Percentiles rank a stretch among this genome's conserved stretches.
These are phyloP conservation scores for Amazona finschi DNA, from an alignment of 2,797 vertebrate genomes.

Conservation along the genomic window DNA sequence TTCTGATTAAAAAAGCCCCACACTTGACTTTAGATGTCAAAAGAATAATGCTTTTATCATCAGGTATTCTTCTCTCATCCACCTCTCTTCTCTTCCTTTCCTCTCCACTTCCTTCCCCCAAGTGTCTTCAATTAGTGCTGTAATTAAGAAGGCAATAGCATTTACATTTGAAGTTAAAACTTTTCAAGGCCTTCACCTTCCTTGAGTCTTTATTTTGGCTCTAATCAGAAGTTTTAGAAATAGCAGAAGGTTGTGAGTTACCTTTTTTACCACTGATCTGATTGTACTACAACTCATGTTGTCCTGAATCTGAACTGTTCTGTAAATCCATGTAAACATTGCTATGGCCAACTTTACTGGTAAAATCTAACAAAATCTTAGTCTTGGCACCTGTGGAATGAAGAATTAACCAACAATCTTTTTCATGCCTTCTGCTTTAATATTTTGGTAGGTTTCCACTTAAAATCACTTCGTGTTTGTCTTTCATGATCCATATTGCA, in stretches of 20 bases:
- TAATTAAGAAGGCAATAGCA: not conserved
- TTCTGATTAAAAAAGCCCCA: not conserved
- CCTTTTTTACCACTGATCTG: not conserved
- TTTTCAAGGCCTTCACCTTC: not conserved
- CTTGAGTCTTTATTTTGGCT: not conserved
- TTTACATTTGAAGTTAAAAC: not conserved
- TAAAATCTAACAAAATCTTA: not conserved
- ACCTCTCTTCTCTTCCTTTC: not conserved
- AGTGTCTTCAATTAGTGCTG: not conserved
- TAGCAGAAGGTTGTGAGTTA: not conserved
- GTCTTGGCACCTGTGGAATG: not conserved
- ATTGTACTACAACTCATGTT: not conserved
- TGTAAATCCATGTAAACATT: not conserved
- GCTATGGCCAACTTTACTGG: not conserved
- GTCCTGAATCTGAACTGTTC: not conserved
- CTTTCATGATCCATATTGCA: not conserved
- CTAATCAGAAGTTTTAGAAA: not conserved
- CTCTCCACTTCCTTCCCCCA: rapidly evolving
- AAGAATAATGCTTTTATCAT: not conserved
- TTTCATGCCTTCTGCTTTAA: not conserved
- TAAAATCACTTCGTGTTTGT: not conserved
- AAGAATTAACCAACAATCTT: not conserved
- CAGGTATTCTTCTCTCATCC: not conserved
- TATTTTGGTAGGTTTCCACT: not conserved
- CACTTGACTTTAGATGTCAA: not conserved